phyloP scores from a whole-genome alignment of 2,888 invertebrate genomes.

The Eulithis testata region DNA sequence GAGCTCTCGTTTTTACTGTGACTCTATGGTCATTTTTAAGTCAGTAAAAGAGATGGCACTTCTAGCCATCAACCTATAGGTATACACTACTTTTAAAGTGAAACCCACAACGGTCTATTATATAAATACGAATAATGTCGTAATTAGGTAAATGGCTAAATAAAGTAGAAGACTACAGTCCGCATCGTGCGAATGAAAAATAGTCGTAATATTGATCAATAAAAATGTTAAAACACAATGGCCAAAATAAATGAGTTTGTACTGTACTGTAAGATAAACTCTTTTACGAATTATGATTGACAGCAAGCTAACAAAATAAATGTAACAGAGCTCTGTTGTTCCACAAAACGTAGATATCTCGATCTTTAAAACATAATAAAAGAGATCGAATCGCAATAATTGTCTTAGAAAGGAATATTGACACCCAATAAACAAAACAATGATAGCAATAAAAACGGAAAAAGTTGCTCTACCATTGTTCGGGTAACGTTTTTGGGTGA shows the following conservation, averaged over 20 bases:
- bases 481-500: constrained; percentile 7
- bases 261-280: not conserved
- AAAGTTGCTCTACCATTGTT: constrained; percentile 9
- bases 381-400: constrained; percentile 48
- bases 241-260: no score
- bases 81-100: no score
- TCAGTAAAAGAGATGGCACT: no score
- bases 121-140: no score
- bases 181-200: no score
- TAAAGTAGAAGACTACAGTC: no score
- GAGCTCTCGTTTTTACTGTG: no score
- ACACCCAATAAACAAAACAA: constrained; percentile 27
- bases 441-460: constrained; percentile 13
- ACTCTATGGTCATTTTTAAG: no score
- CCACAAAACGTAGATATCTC: constrained; percentile 13
- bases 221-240: not conserved
- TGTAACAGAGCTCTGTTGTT: constrained; percentile 21
- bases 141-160: no score
- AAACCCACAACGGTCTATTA: no score
- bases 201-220: not conserved
- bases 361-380: constrained; percentile 20
- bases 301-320: constrained; percentile 11
- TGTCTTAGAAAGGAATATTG: constrained; percentile 46
- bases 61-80: no score
- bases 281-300: constrained; percentile 19